phyloP scores from a whole-genome alignment of 2,113 vertebrate species.

The Phainopepla nitens region DNA sequence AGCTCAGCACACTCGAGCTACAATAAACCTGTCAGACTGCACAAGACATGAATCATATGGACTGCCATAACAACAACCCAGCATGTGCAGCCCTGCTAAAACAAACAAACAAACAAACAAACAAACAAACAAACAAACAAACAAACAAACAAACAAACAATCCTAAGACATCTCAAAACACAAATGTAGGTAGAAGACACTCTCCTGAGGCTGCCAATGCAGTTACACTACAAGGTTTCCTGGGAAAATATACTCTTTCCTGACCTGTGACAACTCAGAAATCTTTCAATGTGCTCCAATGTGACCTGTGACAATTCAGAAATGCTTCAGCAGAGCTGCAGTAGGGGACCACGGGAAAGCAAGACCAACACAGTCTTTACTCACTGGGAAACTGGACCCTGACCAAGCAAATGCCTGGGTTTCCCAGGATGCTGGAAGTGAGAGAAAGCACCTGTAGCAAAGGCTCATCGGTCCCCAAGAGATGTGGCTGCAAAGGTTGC shows the following conservation, averaged over 20 bases:
- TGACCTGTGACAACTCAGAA: background rate
- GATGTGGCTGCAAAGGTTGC: background rate
- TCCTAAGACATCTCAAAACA: background rate
- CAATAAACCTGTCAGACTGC: background rate
- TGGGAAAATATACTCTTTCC: background rate
- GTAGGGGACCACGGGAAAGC: background rate
- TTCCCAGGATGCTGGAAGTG: background rate
- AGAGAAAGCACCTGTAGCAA: background rate
- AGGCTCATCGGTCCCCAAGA: accelerated
- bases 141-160: background rate
- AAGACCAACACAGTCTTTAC: background rate
- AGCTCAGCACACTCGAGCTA: background rate
- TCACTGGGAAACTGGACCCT: background rate
- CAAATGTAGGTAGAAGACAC: background rate
- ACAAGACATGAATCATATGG: background rate
- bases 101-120: background rate
- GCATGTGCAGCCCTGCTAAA: background rate
- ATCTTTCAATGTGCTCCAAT: too few relatives aligned
- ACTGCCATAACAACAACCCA: background rate
- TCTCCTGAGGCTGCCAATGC: background rate
- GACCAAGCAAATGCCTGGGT: background rate
- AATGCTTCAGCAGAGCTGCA: background rate
- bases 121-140: background rate
- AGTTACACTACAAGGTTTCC: background rate
- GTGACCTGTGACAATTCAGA: background rate